Conservation (phyloP, 2,888 invertebrate species). For the Limnephilus rhombicus region DNA sequence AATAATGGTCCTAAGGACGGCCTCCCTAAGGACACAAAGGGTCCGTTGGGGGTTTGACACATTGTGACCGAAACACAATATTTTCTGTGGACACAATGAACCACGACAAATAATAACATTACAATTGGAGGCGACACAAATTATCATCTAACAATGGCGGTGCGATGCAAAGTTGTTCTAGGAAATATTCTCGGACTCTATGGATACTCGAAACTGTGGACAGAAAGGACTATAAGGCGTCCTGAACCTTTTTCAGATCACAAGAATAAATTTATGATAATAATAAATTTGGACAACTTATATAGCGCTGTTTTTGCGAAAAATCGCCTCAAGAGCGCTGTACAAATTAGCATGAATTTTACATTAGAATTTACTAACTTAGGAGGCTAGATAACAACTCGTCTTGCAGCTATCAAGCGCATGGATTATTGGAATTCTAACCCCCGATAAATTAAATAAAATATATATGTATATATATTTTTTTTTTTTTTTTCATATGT, state of each 20-base stretch:
- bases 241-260: neutral
- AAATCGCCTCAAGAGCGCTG: too few relatives aligned
- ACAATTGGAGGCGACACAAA: neutral
- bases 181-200: neutral
- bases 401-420: too few relatives aligned
- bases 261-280: neutral
- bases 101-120: neutral
- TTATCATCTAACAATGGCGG: constrained; percentile 16
- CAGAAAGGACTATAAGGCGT: neutral
- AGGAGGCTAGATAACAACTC: too few relatives aligned
- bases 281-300: too few relatives aligned
- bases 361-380: too few relatives aligned
- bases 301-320: too few relatives aligned
- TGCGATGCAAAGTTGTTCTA: neutral
- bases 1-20: neutral
- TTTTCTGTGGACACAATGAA: neutral
- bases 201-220: neutral
- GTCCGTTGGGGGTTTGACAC: neutral
- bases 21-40: neutral
- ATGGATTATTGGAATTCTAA: too few relatives aligned
- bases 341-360: too few relatives aligned
- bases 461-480: too few relatives aligned
- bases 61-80: constrained; percentile 8
- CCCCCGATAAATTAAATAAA: too few relatives aligned
- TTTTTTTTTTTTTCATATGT: too few relatives aligned